Conservation (phyloP, 2,113 vertebrate species). For the Varanus komodoensis region DNA sequence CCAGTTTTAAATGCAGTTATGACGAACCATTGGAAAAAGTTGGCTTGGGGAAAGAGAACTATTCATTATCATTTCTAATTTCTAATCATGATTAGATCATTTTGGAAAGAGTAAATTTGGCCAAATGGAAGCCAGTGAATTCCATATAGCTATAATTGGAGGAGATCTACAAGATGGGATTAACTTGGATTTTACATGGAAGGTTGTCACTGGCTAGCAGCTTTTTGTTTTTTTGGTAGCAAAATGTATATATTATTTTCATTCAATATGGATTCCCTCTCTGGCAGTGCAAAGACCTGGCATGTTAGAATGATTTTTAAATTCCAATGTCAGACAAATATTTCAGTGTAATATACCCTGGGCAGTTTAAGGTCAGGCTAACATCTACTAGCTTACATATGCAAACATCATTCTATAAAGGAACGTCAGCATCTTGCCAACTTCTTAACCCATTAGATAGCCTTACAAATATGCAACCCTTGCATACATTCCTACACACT, state of each 20-base stretch:
- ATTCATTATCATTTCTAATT: conserved; percentile 16
- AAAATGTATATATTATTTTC: background rate
- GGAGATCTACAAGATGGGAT: background rate
- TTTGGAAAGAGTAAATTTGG: background rate
- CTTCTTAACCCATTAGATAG: background rate
- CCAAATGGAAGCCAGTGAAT: background rate
- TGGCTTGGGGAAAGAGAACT: background rate
- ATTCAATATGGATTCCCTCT: background rate
- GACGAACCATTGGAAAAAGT: background rate
- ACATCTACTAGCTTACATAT: background rate
- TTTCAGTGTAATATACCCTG: background rate
- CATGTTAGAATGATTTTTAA: background rate
- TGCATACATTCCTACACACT: background rate
- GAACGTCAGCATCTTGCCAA: background rate
- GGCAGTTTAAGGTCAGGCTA: background rate
- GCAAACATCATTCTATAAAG: background rate
- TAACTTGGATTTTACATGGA: background rate
- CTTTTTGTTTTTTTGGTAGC: background rate
- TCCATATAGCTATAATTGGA: background rate
- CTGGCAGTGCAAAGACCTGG: background rate
- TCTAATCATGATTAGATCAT: background rate
- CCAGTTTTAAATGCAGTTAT: background rate
- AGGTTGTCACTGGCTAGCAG: background rate
- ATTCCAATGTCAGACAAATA: background rate
- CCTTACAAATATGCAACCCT: background rate